Percentiles rank a stretch among this genome's conserved stretches.
These are phyloP conservation scores for Erpobdella octoculata DNA, from an alignment of 2,888 invertebrate genomes.

Conservation along the genomic window DNA sequence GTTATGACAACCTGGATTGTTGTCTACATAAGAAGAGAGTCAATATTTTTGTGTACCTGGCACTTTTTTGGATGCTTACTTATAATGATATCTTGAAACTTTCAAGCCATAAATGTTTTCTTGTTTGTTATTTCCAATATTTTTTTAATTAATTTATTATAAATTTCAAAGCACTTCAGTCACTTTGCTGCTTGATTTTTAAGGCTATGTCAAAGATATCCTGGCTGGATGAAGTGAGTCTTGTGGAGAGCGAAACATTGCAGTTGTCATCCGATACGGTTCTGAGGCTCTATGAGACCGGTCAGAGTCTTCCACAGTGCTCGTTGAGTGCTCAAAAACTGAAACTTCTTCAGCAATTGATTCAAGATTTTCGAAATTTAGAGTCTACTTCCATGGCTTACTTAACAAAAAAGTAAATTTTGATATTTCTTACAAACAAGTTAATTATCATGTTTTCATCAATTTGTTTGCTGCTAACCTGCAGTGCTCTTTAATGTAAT, in stretches of 20 bases:
- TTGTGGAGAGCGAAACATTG: slow-evolving; percentile 14
- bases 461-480: not conserved
- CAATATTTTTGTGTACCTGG: no score
- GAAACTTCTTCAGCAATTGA: not conserved
- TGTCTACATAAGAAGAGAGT: no score
- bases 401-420: not conserved
- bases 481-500: no score
- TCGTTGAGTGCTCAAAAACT: not conserved
- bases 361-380: not conserved
- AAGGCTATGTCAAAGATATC: slow-evolving; percentile 21
- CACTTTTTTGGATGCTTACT: no score
- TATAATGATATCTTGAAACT: no score
- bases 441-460: not conserved
- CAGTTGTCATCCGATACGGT: slow-evolving; percentile 15
- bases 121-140: not conserved
- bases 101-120: not conserved
- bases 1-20: no score
- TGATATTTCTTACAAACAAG: not conserved
- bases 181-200: not conserved
- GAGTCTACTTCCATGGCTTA: not conserved
- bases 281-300: slow-evolving; percentile 8
- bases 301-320: not conserved
- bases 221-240: slow-evolving; percentile 6
- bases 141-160: not conserved
- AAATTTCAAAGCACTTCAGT: not conserved